Evolutionary conservation across 2,888 invertebrate genomes (phyloP).

Genomic region (Chironomus riparius): DNA sequence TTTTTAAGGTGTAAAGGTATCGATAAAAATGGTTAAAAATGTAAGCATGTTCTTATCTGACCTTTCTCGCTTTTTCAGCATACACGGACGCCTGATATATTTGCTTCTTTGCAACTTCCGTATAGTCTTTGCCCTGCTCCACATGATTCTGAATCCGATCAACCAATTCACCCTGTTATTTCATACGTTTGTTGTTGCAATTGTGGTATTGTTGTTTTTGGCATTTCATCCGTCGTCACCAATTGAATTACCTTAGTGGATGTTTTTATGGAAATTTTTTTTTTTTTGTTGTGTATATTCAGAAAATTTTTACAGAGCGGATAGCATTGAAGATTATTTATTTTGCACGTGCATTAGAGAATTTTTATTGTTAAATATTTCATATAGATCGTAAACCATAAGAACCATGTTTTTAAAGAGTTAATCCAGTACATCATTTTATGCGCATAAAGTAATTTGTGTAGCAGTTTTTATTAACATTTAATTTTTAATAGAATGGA

Average conservation of each 20-base stretch:
- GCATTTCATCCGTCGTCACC: slow-evolving; percentile 27
- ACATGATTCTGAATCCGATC: slow-evolving; percentile 93
- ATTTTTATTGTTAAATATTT: too few species aligned
- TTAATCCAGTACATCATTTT: too few species aligned
- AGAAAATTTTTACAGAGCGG: too few species aligned
- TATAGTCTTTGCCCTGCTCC: slow-evolving; percentile 73
- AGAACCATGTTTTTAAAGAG: too few species aligned
- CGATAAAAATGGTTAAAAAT: slow-evolving; percentile 2
- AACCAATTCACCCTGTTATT: slow-evolving; percentile 81
- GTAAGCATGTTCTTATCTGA: slow-evolving; percentile 35
- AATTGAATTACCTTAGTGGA: slow-evolving; percentile 36
- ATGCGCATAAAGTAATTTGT: too few species aligned
- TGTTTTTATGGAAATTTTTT: slow-evolving; percentile 37
- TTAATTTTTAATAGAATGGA: background rate
- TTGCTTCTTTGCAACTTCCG: slow-evolving; percentile 69
- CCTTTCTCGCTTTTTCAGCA: slow-evolving; percentile 83
- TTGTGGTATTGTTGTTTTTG: slow-evolving; percentile 26
- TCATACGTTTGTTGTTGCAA: slow-evolving; percentile 17
- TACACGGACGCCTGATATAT: slow-evolving; percentile 71
- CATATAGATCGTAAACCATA: too few species aligned
- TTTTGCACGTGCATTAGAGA: too few species aligned
- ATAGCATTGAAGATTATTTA: too few species aligned
- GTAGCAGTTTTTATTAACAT: background rate
- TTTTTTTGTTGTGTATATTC: background rate
- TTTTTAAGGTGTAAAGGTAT: background rate